A percentile compares a stretch with the other conserved stretches of the same genome.
Conservation (phyloP, 2,888 invertebrate genomes). For the Euplexia lucipara region DNA sequence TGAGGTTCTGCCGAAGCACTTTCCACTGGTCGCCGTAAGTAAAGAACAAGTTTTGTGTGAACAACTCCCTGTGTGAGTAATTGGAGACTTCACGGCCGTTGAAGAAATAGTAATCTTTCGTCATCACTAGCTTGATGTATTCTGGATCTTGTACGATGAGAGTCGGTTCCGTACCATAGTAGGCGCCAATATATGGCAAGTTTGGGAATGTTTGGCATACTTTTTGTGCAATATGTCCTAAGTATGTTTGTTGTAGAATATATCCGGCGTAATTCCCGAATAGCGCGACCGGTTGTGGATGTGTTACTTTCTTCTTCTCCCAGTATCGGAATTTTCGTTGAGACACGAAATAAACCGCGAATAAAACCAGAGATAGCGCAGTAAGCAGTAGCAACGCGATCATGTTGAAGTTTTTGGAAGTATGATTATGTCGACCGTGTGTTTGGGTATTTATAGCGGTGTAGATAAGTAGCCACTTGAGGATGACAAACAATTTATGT, state of each 20-base stretch:
- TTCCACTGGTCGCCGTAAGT: slow-evolving; percentile 80
- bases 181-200: slow-evolving; percentile 78
- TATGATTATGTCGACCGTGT: background rate
- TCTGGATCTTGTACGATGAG: slow-evolving; percentile 79
- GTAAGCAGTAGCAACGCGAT: slow-evolving; percentile 25
- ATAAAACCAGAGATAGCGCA: slow-evolving; percentile 33
- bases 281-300: slow-evolving; percentile 69
- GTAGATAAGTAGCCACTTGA: slow-evolving; percentile 16
- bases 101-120: slow-evolving; percentile 81
- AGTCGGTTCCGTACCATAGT: slow-evolving; percentile 78
- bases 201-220: slow-evolving; percentile 74
- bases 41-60: slow-evolving; percentile 74
- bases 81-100: slow-evolving; percentile 75
- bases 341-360: slow-evolving; percentile 58
- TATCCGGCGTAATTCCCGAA: slow-evolving; percentile 78
- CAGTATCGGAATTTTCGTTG: slow-evolving; percentile 73
- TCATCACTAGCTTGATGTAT: slow-evolving; percentile 74
- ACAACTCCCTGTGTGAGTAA: slow-evolving; percentile 70
- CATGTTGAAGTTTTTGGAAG: slow-evolving; percentile 33
- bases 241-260: slow-evolving; percentile 70
- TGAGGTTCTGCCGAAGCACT: slow-evolving; percentile 78
- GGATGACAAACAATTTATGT: slow-evolving; percentile 16
- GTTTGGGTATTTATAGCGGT: slow-evolving; percentile 23
- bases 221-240: slow-evolving; percentile 64
- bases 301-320: slow-evolving; percentile 73